Evolutionary conservation across 2,888 invertebrate species (phyloP).

Genomic region (Ophioninae sp.): DNA sequence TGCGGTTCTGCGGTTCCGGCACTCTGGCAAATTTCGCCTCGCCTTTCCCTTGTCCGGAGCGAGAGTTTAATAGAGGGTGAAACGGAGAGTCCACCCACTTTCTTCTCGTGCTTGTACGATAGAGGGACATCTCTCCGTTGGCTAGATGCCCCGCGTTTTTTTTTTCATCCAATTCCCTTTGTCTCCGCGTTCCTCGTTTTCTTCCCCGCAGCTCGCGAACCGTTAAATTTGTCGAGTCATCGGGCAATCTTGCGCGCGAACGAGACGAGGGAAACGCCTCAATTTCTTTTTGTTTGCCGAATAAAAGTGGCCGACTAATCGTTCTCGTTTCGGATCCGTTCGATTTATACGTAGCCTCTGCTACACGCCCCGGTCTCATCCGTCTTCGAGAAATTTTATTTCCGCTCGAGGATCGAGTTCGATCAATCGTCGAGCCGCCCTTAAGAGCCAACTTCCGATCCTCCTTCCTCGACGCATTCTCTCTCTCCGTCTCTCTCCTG

Average conservation of each 20-base stretch:
- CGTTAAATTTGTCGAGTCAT: slow-evolving; percentile 55
- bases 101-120: slow-evolving; percentile 57
- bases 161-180: slow-evolving; percentile 49
- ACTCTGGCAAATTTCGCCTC: slow-evolving; percentile 71
- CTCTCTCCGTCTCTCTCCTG: neutral
- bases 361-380: slow-evolving; percentile 12
- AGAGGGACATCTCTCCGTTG: slow-evolving; percentile 43
- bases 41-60: slow-evolving; percentile 84
- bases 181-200: slow-evolving; percentile 44
- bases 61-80: slow-evolving; percentile 81
- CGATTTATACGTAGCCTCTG: slow-evolving; percentile 52
- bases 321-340: slow-evolving; percentile 58
- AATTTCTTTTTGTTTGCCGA: slow-evolving; percentile 63
- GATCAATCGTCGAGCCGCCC: slow-evolving; percentile 30
- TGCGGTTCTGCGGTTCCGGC: slow-evolving; percentile 62
- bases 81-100: slow-evolving; percentile 74
- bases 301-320: slow-evolving; percentile 66
- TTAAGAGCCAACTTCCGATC: slow-evolving; percentile 55
- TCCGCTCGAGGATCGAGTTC: slow-evolving; percentile 20
- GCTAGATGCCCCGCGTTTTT: slow-evolving; percentile 50
- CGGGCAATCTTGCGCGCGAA: slow-evolving; percentile 52
- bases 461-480: slow-evolving; percentile 32
- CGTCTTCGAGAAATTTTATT: slow-evolving; percentile 27
- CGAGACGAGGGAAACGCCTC: slow-evolving; percentile 44
- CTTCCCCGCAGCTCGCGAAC: slow-evolving; percentile 15